These are phyloP conservation scores for Argyrosomus regius DNA, from an alignment of 2,797 vertebrate genomes.

Conservation along the genomic window DNA sequence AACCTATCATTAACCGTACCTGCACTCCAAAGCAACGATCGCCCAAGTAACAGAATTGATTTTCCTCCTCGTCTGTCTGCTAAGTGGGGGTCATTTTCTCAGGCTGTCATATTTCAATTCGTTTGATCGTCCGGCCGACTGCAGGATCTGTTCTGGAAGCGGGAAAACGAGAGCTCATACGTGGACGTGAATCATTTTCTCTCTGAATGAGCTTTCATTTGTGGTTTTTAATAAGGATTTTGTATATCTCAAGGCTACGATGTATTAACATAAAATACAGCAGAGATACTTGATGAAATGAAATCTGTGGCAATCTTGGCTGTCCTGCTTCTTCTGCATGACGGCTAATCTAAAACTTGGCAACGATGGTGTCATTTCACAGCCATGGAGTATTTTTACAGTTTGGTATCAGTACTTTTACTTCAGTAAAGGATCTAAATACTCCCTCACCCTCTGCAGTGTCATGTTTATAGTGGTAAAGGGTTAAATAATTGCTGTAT, in stretches of 20 bases:
- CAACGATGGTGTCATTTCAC: too few relatives aligned
- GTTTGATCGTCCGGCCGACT: constrained; percentile 16
- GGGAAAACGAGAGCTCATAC: not conserved
- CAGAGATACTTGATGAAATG: too few relatives aligned
- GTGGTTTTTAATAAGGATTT: too few relatives aligned
- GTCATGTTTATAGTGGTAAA: not conserved
- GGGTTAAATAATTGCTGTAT: not conserved
- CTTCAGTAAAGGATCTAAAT: not conserved
- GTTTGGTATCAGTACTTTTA: too few relatives aligned
- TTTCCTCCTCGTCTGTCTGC: constrained; percentile 20
- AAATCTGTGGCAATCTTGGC: too few relatives aligned
- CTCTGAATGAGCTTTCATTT: not conserved
- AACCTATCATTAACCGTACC: constrained; percentile 63
- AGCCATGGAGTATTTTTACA: not conserved
- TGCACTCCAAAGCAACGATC: constrained; percentile 33
- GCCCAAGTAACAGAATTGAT: constrained; percentile 30
- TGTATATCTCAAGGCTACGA: too few relatives aligned
- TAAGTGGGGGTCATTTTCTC: constrained; percentile 39
- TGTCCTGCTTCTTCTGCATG: too few relatives aligned
- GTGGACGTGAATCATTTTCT: not conserved
- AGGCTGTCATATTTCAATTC: constrained; percentile 47
- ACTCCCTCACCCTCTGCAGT: not conserved
- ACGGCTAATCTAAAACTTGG: too few relatives aligned
- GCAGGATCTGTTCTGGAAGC: not conserved
- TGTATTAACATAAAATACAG: too few relatives aligned